Evolutionary conservation across 2,888 invertebrate species (phyloP).

Genomic region (Polydrusus pterygomalis): DNA sequence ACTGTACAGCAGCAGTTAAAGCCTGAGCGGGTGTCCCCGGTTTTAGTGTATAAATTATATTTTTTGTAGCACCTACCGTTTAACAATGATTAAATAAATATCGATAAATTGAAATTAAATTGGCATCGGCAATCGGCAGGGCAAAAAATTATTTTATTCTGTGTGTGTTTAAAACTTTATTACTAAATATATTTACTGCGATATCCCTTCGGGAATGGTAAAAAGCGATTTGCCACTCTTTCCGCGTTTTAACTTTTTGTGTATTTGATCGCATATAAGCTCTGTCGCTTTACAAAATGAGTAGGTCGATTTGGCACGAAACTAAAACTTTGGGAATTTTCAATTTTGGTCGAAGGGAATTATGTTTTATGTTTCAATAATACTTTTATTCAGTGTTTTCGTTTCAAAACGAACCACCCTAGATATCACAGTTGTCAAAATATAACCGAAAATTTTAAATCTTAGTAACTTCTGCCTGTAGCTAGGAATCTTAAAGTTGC

Average conservation of each 20-base stretch:
- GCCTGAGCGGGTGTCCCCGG: too few species aligned
- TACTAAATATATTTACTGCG: not conserved
- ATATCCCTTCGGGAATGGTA: not conserved
- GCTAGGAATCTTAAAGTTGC: too few species aligned
- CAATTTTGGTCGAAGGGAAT: not conserved
- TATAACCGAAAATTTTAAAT: too few species aligned
- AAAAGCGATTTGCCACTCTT: constrained; percentile 4
- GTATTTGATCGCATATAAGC: constrained; percentile 13
- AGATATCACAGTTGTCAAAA: too few species aligned
- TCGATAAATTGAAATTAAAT: not conserved
- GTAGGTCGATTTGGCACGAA: constrained; percentile 17
- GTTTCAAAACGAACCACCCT: too few species aligned
- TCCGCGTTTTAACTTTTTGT: constrained; percentile 1
- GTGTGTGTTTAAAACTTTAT: constrained; percentile 3
- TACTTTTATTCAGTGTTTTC: too few species aligned
- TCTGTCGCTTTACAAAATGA: not conserved
- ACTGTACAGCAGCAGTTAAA: too few species aligned
- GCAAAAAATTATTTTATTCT: not conserved
- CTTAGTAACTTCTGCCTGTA: too few species aligned
- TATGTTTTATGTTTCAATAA: not conserved
- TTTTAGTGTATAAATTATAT: too few species aligned
- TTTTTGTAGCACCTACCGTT: too few species aligned
- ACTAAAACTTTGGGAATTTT: constrained; percentile 9
- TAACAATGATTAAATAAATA: too few species aligned
- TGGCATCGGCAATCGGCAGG: too few species aligned